Base-by-base conservation (phyloP, 2,797 vertebrate genomes). In the Salarias fasciatus region DNA sequence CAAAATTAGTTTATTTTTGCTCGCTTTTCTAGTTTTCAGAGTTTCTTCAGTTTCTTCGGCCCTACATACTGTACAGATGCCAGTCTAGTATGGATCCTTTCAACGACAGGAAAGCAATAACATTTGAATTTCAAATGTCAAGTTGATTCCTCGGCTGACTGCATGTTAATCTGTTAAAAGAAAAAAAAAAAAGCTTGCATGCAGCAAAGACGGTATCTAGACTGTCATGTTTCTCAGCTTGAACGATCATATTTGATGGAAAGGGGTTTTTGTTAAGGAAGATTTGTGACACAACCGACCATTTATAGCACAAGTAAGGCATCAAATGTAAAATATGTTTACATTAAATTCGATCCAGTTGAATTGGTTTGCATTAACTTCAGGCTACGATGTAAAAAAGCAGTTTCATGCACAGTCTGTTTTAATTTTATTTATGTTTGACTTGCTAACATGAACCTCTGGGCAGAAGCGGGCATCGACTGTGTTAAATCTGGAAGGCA, bases 401-500 rank as follows among this genome's bases (percentile, higher is more conserved):
- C 11, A 11, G 9, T 60, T 37, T 51, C 6, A 24, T 52, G 38
- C 30, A 33, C 8, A 13, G 10, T 50, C 48, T 44, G 6, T 41
- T 65, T 18, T 9, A 6, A 35, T 42, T 33, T n/a, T 18, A 14
- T 33, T 42, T 13, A 8, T 43, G 43, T 14, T 33, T 8, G 11
- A 5, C 12, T 37, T 44, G 3, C 58, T 13, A 31, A 51, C 56
- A 35, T 10, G 24, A 40, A 48, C 43, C 13, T 59, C 30, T 37
- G 18, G 40, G 44, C 36, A 37, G 10, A 43, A 47, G 14, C 49
- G 33, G 37, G 18, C 49, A 43, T 69, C 64, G 13, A 41, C 28
- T 15, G 11, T 8, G 11, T 8, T 12, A 6, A n/a, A 28, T 51
- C 44, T 40, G 31, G 13, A 53, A 38, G 24, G 38, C 44, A n/a